These are phyloP conservation scores for Gnathochromis pfefferi DNA, from an alignment of 2,113 vertebrate species.

Conservation along the genomic window DNA sequence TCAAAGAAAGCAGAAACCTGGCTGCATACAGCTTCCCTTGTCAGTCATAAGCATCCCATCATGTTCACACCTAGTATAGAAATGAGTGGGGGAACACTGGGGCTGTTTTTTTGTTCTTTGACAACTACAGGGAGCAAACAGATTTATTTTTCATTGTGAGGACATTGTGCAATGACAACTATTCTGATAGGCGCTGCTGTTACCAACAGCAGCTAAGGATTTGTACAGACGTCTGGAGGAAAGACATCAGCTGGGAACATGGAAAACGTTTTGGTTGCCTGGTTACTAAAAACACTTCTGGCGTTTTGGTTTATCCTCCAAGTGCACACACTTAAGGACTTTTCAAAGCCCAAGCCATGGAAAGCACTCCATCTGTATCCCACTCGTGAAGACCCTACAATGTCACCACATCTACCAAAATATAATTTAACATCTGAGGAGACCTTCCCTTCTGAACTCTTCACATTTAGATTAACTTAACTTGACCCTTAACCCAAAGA, in stretches of 20 bases:
- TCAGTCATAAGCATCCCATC: background rate
- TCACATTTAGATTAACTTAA: background rate
- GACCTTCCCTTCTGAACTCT: background rate
- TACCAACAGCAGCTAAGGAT: background rate
- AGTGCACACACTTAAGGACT: background rate
- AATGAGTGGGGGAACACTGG: background rate
- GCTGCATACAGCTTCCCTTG: background rate
- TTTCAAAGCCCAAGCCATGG: background rate
- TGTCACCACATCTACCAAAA: background rate
- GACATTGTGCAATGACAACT: background rate
- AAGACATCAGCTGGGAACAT: background rate
- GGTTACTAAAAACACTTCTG: conserved; percentile 2
- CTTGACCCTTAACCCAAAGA: background rate
- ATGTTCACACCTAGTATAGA: background rate
- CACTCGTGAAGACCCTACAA: background rate
- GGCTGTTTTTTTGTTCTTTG: background rate
- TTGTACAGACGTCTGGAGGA: background rate
- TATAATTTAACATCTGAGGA: background rate
- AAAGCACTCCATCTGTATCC: background rate
- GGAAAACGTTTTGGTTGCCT: background rate
- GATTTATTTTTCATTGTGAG: background rate
- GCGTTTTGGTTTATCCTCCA: background rate
- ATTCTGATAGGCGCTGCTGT: background rate
- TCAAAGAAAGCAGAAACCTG: background rate
- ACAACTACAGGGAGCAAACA: background rate